Evolutionary conservation across 23 tunicate genomes (phyloP), one percentile per base, ranked within the genome.

Genomic region (Trididemnum nubilum): DNA sequence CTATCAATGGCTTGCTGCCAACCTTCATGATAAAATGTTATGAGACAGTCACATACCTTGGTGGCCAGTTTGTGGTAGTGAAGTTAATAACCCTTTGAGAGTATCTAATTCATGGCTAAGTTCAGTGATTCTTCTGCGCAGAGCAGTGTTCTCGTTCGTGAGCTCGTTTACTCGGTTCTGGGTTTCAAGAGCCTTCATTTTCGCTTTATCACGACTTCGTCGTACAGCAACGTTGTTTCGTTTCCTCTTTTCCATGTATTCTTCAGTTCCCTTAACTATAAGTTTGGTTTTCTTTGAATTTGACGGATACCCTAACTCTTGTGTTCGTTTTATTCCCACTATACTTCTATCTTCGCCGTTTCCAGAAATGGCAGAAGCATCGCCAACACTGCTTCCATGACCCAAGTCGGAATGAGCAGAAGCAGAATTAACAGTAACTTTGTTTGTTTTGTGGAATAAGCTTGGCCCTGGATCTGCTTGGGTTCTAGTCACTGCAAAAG

Each of bases 171-270:
- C 98, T 65, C 86, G 86, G 22, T 65, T 50, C 33, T 93, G 98
- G 19, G 98, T 93, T 70, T 93, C 98, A n/a, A 74, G 29, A 29
- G 98, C 92, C 66, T 88, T 93, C 64, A 33, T 34, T 66, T 93
- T 93, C 0, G 98, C 98, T 73, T 93, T 93, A 69, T 93, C 98
- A 39, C 98, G 86, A 58, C 98, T 93, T 30, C 91, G 64, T 18
- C 98, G 88, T 0, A 93, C 98, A 65, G 98, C 98, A 58, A 93
- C 89, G 65, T 93, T 93, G 83, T 93, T 93, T 51, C 98, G 39
- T 63, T 93, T 85, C 0, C 98, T 87, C 71, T 93, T 93, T 27
- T 77, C 71, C 33, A 71, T 63, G 73, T 93, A 93, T 74, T 93
- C 98, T 0, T 71, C 36, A 27, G 78, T 79, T 23, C 86, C 93